phyloP scores from a whole-genome alignment of 2,113 vertebrate species.

The Mionectes macconnelli region DNA sequence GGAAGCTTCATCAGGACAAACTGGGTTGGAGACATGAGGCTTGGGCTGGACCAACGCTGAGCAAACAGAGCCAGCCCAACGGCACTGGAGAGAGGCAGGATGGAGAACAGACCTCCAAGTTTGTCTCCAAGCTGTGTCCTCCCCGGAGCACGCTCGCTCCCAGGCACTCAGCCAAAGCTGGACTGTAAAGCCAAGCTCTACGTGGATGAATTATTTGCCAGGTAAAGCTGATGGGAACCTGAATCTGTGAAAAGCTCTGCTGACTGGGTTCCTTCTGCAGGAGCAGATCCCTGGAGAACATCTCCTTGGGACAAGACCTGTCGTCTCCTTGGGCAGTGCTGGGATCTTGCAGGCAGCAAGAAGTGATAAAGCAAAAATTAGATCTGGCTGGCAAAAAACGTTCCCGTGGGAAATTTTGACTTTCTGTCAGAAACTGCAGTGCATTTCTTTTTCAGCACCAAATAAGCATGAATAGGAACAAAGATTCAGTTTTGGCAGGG shows the following conservation, averaged over 20 bases:
- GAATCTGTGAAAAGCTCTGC: not conserved
- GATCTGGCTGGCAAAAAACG: not conserved
- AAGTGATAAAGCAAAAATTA: not conserved
- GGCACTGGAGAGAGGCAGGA: not conserved
- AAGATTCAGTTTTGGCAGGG: slow-evolving; percentile 33
- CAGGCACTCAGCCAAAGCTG: not conserved
- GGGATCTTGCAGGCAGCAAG: not conserved
- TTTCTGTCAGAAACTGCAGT: slow-evolving; percentile 34
- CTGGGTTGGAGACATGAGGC: not conserved
- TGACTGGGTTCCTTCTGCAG: not conserved
- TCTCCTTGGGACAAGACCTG: not conserved
- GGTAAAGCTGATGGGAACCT: slow-evolving; percentile 22
- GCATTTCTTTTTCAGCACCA: not conserved
- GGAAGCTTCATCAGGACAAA: not conserved
- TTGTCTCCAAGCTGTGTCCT: slow-evolving; percentile 9
- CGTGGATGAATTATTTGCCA: not conserved
- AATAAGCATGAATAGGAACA: slow-evolving; percentile 52
- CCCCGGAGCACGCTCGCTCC: not conserved
- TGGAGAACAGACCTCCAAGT: slow-evolving; percentile 34
- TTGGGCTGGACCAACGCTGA: not conserved
- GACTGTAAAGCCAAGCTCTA: slow-evolving; percentile 11
- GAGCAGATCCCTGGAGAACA: not conserved
- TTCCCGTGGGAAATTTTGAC: slow-evolving; percentile 62
- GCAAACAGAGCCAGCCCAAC: not conserved
- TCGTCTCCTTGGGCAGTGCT: accelerated